These are phyloP conservation scores for Hydrozoanthus tunicans DNA, from an alignment of 64 coral and sea anemone species.

Conservation along the genomic window DNA sequence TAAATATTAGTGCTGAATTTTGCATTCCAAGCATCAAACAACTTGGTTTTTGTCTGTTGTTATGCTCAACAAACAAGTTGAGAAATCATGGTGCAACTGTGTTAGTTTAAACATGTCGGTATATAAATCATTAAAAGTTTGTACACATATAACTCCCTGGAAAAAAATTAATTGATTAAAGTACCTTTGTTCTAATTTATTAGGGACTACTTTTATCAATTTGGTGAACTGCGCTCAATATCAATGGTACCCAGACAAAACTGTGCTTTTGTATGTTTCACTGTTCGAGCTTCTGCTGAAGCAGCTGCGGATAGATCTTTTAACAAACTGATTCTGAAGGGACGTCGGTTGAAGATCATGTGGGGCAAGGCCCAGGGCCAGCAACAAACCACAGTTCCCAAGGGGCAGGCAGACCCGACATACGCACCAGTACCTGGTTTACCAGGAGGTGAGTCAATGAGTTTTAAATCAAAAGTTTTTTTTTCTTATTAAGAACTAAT, in stretches of 20 bases:
- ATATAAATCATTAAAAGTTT: too few relatives aligned
- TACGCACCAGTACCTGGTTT: conserved; percentile 90
- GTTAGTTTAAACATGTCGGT: too few relatives aligned
- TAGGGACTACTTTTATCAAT: conserved; percentile 99
- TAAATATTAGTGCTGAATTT: too few relatives aligned
- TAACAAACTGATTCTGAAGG: conserved; percentile 95
- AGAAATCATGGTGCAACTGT: too few relatives aligned
- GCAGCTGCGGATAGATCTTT: conserved; percentile 92
- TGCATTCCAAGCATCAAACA: too few relatives aligned
- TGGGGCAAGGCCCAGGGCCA: conserved; percentile 98
- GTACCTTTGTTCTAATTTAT: too few relatives aligned
- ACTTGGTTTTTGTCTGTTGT: too few relatives aligned
- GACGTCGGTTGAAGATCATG: conserved; percentile 95
- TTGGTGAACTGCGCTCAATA: conserved; percentile 97
- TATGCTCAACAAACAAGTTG: too few relatives aligned
- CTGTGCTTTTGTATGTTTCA: conserved; percentile 98
- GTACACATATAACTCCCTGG: neutral
- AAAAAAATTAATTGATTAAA: neutral
- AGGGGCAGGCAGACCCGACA: conserved; percentile 67
- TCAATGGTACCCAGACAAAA: conserved; percentile 99
- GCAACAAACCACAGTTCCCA: conserved; percentile 58
- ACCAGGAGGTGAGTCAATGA: conserved; percentile 82
- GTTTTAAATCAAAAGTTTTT: neutral
- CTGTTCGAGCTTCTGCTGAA: conserved; percentile 82
- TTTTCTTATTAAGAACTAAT: neutral